Evolutionary conservation across 2,113 vertebrate genomes (phyloP).

Genomic region (Ceyx cyanopectus): DNA sequence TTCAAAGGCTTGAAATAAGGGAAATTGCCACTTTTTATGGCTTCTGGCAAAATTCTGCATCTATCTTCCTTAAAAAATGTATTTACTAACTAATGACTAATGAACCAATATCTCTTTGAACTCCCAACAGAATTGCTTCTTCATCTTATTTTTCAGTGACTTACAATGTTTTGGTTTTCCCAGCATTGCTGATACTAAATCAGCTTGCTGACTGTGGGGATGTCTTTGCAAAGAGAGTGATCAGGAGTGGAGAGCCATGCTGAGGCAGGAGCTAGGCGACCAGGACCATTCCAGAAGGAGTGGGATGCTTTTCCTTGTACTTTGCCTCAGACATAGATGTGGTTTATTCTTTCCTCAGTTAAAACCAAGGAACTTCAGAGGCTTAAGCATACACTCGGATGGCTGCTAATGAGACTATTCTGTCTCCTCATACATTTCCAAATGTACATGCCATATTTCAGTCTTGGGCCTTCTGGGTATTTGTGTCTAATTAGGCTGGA

Average conservation of each 20-base stretch:
- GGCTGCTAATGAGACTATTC: slow-evolving; percentile 39
- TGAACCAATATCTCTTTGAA: neutral
- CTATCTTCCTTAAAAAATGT: neutral
- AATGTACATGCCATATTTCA: slow-evolving; percentile 15
- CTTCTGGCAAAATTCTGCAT: neutral
- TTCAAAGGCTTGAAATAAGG: neutral
- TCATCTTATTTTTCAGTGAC: slow-evolving; percentile 10
- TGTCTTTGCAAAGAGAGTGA: neutral
- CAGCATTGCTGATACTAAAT: neutral
- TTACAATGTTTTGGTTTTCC: neutral
- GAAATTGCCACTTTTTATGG: neutral
- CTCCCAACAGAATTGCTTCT: neutral
- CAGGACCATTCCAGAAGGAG: accelerated
- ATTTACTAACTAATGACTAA: neutral
- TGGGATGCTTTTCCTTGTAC: neutral
- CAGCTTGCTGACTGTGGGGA: neutral
- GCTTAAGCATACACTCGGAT: neutral
- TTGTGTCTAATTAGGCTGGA: slow-evolving; percentile 56
- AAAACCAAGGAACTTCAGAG: neutral
- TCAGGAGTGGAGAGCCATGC: neutral
- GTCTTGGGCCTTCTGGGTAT: neutral
- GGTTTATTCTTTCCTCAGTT: slow-evolving; percentile 1
- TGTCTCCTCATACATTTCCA: slow-evolving; percentile 13
- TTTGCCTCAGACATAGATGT: neutral
- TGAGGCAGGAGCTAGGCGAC: neutral